Evolutionary conservation across 2,797 vertebrate genomes (phyloP).

Genomic region (Calcarius lapponicus): DNA sequence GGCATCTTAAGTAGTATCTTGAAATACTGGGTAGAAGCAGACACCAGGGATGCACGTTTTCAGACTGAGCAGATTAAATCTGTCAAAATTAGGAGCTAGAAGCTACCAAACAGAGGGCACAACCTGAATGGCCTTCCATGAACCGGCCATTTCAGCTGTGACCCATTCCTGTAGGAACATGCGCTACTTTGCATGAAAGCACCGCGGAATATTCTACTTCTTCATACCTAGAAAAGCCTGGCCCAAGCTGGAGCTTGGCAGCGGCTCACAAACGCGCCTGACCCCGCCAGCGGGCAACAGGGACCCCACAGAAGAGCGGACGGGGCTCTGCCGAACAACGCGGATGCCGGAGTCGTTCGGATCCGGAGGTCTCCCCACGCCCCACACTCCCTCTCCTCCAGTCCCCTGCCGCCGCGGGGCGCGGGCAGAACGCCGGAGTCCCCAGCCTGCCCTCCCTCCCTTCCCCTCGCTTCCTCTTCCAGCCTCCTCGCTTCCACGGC

Average conservation of each 20-base stretch:
- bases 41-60: fast-evolving
- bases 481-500: background rate
- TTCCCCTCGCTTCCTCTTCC: background rate
- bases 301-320: fast-evolving
- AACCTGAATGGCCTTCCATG: fast-evolving
- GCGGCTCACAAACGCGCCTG: fast-evolving
- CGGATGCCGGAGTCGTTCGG: fast-evolving
- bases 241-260: too few relatives aligned
- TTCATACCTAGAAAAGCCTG: fast-evolving
- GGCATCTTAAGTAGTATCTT: background rate
- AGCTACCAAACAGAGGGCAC: background rate
- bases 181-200: fast-evolving
- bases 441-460: background rate
- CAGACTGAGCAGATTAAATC: background rate
- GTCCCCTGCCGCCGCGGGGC: too few relatives aligned
- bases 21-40: background rate
- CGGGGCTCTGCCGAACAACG: fast-evolving
- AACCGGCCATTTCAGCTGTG: fast-evolving
- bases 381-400: too few relatives aligned
- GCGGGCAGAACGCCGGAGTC: background rate
- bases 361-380: fast-evolving
- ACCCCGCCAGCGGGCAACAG: fast-evolving
- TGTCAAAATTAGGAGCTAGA: background rate
- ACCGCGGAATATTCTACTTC: fast-evolving
- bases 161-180: fast-evolving